Evolutionary conservation across 2,797 vertebrate species (phyloP), one percentile per base, ranked within the genome.

Genomic region (Micrastur ruficollis): DNA sequence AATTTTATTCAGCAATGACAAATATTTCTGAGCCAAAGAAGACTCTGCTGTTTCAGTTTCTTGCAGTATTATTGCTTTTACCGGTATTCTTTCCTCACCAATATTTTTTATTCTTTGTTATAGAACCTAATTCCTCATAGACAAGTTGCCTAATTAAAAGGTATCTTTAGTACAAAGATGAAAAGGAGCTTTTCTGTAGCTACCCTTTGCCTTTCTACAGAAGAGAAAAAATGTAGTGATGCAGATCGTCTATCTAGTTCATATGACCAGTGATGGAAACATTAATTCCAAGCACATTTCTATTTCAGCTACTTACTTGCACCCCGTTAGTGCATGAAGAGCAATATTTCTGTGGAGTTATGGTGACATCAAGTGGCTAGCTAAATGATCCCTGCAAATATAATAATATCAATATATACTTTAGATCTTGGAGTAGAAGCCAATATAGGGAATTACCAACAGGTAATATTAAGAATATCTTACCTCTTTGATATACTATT

Each of bases 321-420:
- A 94, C 81, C 95, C 75, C 6, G 5, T 80, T 91, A 85, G 26
- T 81, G 71, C 46, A 81, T 17, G 29, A 92, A 76, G 36, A 92
- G 20, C 26, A 73, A 67, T 73, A 85, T 91, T 96, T 83, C 46
- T 65, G 26, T 72, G 58, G 79, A 56, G 38, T 78, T 90, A 72
- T 34, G 91, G 79, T 91, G 91, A 92, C 89, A 95, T 94, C 95
- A 95, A 96, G 81, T 81, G 72, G 67, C 21, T 95, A 86, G 19
- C 50, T 81, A 74, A 61, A 87, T 0, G 1, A 63, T 80, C 63
- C 22, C 55, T 78, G 46, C 14, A 92, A 85, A 83, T 80, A 42
- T 67, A 81, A 32, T 49, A 38, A 21, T 63, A 55, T 38, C 2
- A 3, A 31, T 66, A 62, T 19, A 61, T 56, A 31, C 18, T 75